Evolutionary conservation across 2,797 vertebrate genomes (phyloP).

Genomic region (Sorex maritimensis): DNA sequence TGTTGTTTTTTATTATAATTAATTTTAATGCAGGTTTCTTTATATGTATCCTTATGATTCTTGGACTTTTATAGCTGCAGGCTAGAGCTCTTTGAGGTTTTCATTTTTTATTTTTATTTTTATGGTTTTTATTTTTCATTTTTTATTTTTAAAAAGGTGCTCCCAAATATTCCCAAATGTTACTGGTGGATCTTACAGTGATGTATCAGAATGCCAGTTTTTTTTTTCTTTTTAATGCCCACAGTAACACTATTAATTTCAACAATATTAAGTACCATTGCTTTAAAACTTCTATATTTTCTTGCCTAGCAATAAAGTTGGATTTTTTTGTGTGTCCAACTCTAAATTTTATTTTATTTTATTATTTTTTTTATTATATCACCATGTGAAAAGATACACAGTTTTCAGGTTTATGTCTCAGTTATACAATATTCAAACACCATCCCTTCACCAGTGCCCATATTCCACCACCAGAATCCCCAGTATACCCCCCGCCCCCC

Average conservation of each 20-base stretch:
- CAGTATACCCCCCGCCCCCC: too few species aligned
- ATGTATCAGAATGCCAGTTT: background rate
- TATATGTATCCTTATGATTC: background rate
- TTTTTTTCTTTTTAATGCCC: background rate
- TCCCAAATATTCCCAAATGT: background rate
- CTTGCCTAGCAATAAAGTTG: background rate
- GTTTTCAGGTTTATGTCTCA: too few species aligned
- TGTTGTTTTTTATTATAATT: background rate
- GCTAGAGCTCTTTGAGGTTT: background rate
- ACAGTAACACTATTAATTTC: background rate
- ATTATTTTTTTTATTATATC: too few species aligned
- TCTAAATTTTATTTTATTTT: too few species aligned
- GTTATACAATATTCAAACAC: too few species aligned
- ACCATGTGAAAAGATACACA: too few species aligned
- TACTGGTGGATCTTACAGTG: background rate
- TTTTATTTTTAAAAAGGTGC: conserved; percentile 48
- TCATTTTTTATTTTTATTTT: conserved; percentile 48
- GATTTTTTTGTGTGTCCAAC: too few species aligned
- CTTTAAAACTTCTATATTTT: conserved; percentile 50
- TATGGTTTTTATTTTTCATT: too few species aligned
- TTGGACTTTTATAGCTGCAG: conserved; percentile 20
- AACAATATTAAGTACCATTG: conserved; percentile 6
- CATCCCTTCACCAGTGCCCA: too few species aligned
- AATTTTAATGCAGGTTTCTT: conserved; percentile 8
- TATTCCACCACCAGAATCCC: too few species aligned